Evolutionary conservation across 2,113 vertebrate genomes (phyloP).

Genomic region (Sinocyclocheilus rhinocerous): DNA sequence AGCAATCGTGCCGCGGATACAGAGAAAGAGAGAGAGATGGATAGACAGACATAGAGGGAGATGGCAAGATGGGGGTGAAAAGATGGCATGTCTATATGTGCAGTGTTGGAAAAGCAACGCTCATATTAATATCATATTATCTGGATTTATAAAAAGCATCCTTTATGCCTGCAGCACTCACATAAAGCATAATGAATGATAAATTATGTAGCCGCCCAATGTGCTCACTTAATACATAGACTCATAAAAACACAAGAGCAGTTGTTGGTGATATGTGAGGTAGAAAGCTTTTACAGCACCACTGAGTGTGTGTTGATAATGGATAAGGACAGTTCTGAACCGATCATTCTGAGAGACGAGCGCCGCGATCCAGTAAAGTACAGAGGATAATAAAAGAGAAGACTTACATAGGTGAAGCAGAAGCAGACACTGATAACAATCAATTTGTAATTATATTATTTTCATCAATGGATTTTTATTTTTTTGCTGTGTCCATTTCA

Average conservation of each 20-base stretch:
- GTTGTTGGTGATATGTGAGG: not conserved
- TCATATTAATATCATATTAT: constrained; percentile 26
- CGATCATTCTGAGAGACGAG: constrained; percentile 44
- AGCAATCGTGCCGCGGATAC: constrained; percentile 78
- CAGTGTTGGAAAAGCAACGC: constrained; percentile 15
- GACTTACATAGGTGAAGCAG: not conserved
- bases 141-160: not conserved
- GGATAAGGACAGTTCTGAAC: constrained; percentile 1
- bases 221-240: constrained; percentile 17
- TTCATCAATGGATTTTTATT: not conserved
- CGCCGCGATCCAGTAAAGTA: not conserved
- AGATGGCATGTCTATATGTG: not conserved
- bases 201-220: constrained; percentile 5
- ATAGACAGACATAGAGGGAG: constrained; percentile 49
- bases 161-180: not conserved
- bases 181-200: not conserved
- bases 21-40: constrained; percentile 73
- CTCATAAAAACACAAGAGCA: constrained; percentile 21
- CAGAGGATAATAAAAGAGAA: not conserved
- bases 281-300: constrained; percentile 5
- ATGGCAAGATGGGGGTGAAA: constrained; percentile 37
- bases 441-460: constrained; percentile 47
- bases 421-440: constrained; percentile 57
- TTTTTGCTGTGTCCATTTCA: not conserved
- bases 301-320: constrained; percentile 54